Conservation (phyloP, 2,113 vertebrate species). For the Nansenia antarctica region DNA sequence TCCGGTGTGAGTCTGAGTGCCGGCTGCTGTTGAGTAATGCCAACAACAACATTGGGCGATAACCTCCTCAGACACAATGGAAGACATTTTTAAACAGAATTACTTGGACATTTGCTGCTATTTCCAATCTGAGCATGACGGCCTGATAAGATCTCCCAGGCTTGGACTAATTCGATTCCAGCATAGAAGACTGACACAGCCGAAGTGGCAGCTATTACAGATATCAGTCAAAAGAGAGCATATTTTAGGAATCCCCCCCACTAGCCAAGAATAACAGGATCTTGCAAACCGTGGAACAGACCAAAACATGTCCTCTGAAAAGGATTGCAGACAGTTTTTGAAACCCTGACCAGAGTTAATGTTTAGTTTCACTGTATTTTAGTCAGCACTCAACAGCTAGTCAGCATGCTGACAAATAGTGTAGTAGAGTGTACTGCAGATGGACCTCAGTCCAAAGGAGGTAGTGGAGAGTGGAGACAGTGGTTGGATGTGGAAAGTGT, state of each 20-base stretch:
- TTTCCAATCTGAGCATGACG: slow-evolving; percentile 3
- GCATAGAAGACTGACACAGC: not conserved
- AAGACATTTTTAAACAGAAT: slow-evolving; percentile 5
- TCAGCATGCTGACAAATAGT: too few species aligned
- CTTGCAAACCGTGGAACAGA: too few species aligned
- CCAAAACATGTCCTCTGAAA: too few species aligned
- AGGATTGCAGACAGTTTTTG: too few species aligned
- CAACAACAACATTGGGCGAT: not conserved
- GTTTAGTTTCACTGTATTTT: too few species aligned
- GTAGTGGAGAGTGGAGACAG: too few species aligned
- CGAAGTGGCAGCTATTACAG: not conserved
- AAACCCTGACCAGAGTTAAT: too few species aligned
- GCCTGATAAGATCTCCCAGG: slow-evolving; percentile 21
- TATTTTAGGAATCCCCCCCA: too few species aligned
- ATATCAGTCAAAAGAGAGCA: not conserved
- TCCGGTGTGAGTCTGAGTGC: not conserved
- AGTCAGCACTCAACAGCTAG: too few species aligned
- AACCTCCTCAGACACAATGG: slow-evolving; percentile 10
- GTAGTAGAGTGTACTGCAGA: too few species aligned
- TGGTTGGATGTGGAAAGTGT: too few species aligned
- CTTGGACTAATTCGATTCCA: slow-evolving; percentile 15
- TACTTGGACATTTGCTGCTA: not conserved
- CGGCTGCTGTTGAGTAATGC: slow-evolving; percentile 1
- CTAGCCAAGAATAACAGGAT: not conserved
- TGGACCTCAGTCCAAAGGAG: too few species aligned